Percentiles rank a stretch among this genome's conserved stretches.
Evolutionary conservation across 2,888 invertebrate species (phyloP).

Genomic region (Schrankia costaestrigalis): DNA sequence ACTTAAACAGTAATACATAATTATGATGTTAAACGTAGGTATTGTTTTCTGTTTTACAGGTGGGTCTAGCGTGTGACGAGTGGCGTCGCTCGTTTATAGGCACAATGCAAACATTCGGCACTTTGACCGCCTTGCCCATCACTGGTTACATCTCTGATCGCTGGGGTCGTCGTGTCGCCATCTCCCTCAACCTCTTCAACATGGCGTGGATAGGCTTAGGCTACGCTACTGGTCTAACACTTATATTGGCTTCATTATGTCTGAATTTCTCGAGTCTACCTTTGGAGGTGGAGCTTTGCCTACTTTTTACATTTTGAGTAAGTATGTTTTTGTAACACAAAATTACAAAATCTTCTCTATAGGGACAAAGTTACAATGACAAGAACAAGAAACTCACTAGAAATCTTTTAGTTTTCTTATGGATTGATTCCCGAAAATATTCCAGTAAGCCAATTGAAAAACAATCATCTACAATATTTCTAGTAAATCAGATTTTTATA

Average conservation of each 20-base stretch:
- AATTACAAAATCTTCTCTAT: no score
- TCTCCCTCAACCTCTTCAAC: slow-evolving; percentile 82
- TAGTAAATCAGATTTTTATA: no score
- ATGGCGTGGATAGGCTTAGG: slow-evolving; percentile 84
- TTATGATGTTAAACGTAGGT: not conserved
- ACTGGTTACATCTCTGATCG: slow-evolving; percentile 87
- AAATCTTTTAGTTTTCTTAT: not conserved
- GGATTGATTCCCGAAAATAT: no score
- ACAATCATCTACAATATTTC: no score
- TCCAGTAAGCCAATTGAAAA: no score
- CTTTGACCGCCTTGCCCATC: slow-evolving; percentile 85
- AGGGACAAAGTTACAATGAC: slow-evolving; percentile 56
- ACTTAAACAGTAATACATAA: not conserved
- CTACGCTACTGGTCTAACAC: slow-evolving; percentile 84
- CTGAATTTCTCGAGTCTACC: slow-evolving; percentile 86
- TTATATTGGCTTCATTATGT: slow-evolving; percentile 84
- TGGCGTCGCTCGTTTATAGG: slow-evolving; percentile 88
- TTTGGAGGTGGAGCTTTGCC: slow-evolving; percentile 86
- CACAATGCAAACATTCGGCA: slow-evolving; percentile 86
- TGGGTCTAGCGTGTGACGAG: slow-evolving; percentile 82
- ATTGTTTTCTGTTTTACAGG: slow-evolving; percentile 59
- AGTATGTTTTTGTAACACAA: slow-evolving; percentile 10
- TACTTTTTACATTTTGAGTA: slow-evolving; percentile 87
- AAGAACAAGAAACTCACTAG: slow-evolving; percentile 43
- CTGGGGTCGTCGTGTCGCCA: slow-evolving; percentile 84